A percentile compares a stretch with the other conserved stretches of the same genome.
phyloP scores from a whole-genome alignment of 2,113 vertebrate genomes.

The Alethe diademata region DNA sequence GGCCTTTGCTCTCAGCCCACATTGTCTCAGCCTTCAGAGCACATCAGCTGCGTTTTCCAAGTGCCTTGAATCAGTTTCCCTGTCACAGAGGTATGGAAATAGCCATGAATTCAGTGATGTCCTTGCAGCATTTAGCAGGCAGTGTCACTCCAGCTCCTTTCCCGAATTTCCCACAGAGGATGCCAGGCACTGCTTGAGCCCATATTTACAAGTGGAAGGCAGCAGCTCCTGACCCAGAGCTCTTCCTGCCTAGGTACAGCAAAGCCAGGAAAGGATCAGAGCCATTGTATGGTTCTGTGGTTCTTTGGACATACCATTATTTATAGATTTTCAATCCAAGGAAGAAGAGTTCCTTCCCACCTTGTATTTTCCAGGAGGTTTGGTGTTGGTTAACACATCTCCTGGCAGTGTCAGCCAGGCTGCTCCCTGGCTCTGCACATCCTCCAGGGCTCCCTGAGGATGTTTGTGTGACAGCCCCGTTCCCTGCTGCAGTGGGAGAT shows the following conservation, averaged over 20 bases:
- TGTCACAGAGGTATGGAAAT: neutral
- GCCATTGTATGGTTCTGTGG: no score
- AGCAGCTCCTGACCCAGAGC: neutral
- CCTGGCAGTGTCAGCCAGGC: neutral
- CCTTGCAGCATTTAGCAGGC: neutral
- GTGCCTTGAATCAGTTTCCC: neutral
- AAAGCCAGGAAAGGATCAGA: neutral
- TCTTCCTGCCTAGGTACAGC: neutral
- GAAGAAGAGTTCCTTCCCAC: no score
- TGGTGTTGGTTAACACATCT: neutral
- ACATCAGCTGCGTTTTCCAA: neutral
- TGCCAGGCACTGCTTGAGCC: neutral
- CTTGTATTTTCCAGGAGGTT: no score
- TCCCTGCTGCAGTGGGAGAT: neutral
- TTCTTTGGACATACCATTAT: no score
- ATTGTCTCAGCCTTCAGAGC: neutral
- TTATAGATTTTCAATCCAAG: no score
- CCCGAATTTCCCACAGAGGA: neutral
- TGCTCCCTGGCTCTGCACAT: neutral
- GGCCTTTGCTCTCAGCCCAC: neutral
- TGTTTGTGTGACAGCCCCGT: neutral
- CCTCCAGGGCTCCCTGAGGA: rapidly evolving
- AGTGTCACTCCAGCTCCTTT: neutral
- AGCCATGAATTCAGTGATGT: neutral
- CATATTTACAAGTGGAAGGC: rapidly evolving